Evolutionary conservation across 2,888 invertebrate species (phyloP).

Genomic region (Cryptocheilus praepositus): DNA sequence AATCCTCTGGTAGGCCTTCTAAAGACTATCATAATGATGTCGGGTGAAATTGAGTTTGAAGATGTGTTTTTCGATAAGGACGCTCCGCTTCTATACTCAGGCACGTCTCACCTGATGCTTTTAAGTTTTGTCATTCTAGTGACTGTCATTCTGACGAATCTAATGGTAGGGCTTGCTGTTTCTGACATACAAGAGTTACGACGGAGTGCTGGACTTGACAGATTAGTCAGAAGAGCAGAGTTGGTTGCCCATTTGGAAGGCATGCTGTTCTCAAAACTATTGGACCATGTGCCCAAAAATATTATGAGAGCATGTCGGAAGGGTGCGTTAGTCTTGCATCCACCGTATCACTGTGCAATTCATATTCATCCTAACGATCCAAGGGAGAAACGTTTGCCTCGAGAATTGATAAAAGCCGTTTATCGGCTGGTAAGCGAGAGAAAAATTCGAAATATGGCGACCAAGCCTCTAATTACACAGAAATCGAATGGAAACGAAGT

Average conservation of each 20-base stretch:
- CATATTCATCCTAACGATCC: slow-evolving; percentile 90
- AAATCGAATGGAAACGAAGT: slow-evolving; percentile 37
- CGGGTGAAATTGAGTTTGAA: slow-evolving; percentile 90
- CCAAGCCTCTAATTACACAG: slow-evolving; percentile 30
- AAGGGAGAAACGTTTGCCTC: slow-evolving; percentile 85
- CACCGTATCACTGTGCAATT: slow-evolving; percentile 83
- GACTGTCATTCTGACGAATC: slow-evolving; percentile 88
- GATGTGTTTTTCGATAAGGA: slow-evolving; percentile 83
- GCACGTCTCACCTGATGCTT: slow-evolving; percentile 86
- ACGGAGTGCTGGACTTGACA: slow-evolving; percentile 86
- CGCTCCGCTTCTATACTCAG: slow-evolving; percentile 79
- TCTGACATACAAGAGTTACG: slow-evolving; percentile 90
- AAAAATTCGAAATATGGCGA: slow-evolving; percentile 70
- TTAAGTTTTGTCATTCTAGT: slow-evolving; percentile 86
- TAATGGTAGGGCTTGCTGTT: slow-evolving; percentile 90
- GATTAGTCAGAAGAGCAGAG: slow-evolving; percentile 88
- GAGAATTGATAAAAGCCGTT: slow-evolving; percentile 83
- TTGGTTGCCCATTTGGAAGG: slow-evolving; percentile 88
- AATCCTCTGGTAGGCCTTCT: slow-evolving; percentile 81
- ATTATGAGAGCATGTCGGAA: slow-evolving; percentile 82
- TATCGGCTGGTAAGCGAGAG: slow-evolving; percentile 85
- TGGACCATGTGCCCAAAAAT: slow-evolving; percentile 81
- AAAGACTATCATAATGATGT: slow-evolving; percentile 92
- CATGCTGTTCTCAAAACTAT: slow-evolving; percentile 86
- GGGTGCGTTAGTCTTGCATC: slow-evolving; percentile 85